A percentile compares a stretch with the other conserved stretches of the same genome.
Evolutionary conservation across 2,888 invertebrate genomes (phyloP).

Genomic region (Drosophila falleni): DNA sequence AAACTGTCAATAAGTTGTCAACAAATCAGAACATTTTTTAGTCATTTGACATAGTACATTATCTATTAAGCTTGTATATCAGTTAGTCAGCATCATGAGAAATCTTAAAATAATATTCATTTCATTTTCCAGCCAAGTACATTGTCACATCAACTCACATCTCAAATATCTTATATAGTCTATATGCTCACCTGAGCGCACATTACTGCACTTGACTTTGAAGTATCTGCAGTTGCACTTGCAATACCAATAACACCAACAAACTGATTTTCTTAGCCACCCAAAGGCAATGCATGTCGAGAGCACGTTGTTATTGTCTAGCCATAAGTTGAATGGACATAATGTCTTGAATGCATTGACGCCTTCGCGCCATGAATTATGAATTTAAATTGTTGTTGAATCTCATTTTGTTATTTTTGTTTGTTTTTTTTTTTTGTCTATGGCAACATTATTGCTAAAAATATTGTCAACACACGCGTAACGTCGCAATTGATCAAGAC

Average conservation of each 20-base stretch:
- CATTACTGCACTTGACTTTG: conserved; percentile 28
- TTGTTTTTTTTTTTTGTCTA: conserved; percentile 21
- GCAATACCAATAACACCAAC: not conserved
- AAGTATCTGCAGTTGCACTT: conserved; percentile 8
- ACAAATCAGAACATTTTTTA: conserved; percentile 1
- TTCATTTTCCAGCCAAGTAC: not conserved
- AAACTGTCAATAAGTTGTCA: conserved; percentile 22
- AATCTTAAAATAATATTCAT: not conserved
- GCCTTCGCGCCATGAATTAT: conserved; percentile 33
- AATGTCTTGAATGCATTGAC: conserved; percentile 19
- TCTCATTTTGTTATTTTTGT: conserved; percentile 12
- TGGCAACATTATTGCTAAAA: conserved; percentile 9
- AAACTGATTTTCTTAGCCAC: conserved; percentile 11
- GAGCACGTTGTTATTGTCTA: conserved; percentile 12
- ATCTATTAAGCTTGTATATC: not conserved
- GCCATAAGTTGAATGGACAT: conserved; percentile 27
- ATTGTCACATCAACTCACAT: conserved; percentile 10
- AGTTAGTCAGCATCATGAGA: not conserved
- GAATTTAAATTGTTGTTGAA: conserved; percentile 15
- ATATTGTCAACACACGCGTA: conserved; percentile 19
- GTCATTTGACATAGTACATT: conserved; percentile 3
- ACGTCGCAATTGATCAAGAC: conserved; percentile 19
- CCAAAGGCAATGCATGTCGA: conserved; percentile 10
- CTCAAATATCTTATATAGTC: conserved; percentile 1
- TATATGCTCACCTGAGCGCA: conserved; percentile 32